Conservation (phyloP, 2,888 invertebrate species). For the Boloria euphrosyne region DNA sequence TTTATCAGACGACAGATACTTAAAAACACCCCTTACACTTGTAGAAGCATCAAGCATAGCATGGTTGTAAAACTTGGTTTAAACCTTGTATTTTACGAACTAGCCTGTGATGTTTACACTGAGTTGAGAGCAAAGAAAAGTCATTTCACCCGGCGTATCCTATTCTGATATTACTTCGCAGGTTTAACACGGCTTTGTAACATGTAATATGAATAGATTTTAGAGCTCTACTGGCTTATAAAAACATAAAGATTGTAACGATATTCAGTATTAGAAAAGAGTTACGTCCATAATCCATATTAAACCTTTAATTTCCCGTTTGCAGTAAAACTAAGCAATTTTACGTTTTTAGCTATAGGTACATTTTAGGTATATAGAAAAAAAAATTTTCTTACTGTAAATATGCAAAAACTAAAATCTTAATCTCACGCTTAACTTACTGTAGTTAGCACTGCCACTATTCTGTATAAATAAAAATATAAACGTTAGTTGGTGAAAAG, state of each 20-base stretch:
- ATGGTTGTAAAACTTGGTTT: constrained; percentile 32
- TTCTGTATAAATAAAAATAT: too few species aligned
- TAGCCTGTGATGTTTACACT: constrained; percentile 29
- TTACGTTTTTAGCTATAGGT: too few species aligned
- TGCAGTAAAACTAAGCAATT: too few species aligned
- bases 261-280: neutral
- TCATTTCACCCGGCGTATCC: constrained; percentile 17
- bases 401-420: too few species aligned
- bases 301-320: too few species aligned
- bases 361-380: too few species aligned
- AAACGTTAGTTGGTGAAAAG: too few species aligned
- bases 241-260: neutral
- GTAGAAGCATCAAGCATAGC: constrained; percentile 22
- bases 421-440: too few species aligned
- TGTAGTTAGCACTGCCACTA: too few species aligned
- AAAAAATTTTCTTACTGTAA: too few species aligned
- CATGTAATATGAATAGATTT: constrained; percentile 15
- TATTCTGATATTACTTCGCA: constrained; percentile 13
- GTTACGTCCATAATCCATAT: too few species aligned
- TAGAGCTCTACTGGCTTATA: constrained; percentile 4
- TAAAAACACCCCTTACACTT: constrained; percentile 28
- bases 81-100: constrained; percentile 35
- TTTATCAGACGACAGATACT: constrained; percentile 19
- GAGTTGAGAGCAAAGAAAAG: constrained; percentile 28
- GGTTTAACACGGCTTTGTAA: constrained; percentile 7